A percentile compares a stretch with the other conserved stretches of the same genome.
Evolutionary conservation across 1,140 invertebrate genomes (phyloP).

Genomic region (Lerema accius): DNA sequence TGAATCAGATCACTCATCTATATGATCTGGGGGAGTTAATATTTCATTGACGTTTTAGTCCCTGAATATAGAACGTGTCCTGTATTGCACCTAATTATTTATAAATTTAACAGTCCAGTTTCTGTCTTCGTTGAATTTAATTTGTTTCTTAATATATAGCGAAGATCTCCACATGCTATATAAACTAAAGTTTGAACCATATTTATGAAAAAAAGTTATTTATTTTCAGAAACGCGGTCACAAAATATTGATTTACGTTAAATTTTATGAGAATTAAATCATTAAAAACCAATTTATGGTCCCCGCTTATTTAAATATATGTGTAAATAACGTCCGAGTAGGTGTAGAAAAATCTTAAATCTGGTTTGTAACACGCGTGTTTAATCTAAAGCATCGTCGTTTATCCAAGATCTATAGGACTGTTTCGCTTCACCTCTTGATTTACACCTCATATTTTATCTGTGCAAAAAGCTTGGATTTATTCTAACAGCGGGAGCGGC

Average conservation of each 20-base stretch:
- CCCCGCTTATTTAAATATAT: not conserved
- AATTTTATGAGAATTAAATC: not conserved
- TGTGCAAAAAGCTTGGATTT: constrained; percentile 28
- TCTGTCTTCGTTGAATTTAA: too few relatives aligned
- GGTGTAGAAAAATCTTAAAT: constrained; percentile 6
- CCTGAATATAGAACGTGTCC: not conserved
- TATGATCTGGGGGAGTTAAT: constrained; percentile 14
- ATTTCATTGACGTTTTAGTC: constrained; percentile 1
- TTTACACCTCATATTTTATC: constrained; percentile 26
- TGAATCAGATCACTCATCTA: constrained; percentile 22
- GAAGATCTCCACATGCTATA: too few relatives aligned
- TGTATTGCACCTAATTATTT: too few relatives aligned
- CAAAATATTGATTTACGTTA: not conserved
- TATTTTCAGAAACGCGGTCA: too few relatives aligned
- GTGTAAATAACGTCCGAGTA: constrained; percentile 1
- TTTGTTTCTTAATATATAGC: too few relatives aligned
- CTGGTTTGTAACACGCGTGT: constrained; percentile 2
- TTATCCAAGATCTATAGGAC: constrained; percentile 24
- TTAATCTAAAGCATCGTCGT: constrained; percentile 10
- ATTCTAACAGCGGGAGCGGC: constrained; percentile 25
- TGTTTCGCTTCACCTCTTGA: constrained; percentile 27
- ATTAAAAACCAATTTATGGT: not conserved
- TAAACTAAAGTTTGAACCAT: too few relatives aligned
- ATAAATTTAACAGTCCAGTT: too few relatives aligned
- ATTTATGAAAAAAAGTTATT: too few relatives aligned